Percentiles rank a stretch among this genome's conserved stretches.
Conservation (phyloP, 2,888 invertebrate species). For the Steinernema scapterisci region DNA sequence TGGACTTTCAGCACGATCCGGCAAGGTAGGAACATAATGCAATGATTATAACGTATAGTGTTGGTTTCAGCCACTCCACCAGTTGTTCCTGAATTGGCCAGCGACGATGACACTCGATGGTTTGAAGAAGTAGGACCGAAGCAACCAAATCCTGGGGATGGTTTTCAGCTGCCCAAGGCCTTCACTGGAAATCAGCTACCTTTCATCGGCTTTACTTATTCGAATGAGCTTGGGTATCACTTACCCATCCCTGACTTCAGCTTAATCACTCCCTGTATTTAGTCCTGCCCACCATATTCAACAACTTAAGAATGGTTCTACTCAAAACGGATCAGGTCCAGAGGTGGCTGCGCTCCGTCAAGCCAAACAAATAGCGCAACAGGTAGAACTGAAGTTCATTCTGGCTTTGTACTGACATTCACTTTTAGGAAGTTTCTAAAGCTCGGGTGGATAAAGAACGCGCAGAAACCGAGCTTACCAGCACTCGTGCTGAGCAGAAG, state of each 20-base stretch:
- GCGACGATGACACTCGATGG: conserved; percentile 97
- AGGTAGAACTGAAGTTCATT: too few species aligned
- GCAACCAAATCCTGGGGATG: conserved; percentile 77
- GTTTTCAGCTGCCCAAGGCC: conserved; percentile 92
- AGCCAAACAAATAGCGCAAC: conserved; percentile 4
- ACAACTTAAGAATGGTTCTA: neutral
- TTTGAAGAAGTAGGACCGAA: conserved; percentile 79
- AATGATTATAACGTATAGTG: conserved; percentile 15
- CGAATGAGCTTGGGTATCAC: conserved; percentile 74
- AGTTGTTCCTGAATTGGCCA: conserved; percentile 89
- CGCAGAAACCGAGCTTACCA: too few species aligned
- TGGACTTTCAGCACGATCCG: conserved; percentile 96
- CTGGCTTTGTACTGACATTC: too few species aligned
- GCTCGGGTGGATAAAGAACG: too few species aligned
- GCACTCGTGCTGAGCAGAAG: too few species aligned
- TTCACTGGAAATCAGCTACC: conserved; percentile 98
- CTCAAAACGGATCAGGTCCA: neutral
- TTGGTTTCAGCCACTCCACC: conserved; percentile 77
- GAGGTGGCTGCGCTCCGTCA: conserved; percentile 34
- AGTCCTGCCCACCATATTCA: conserved; percentile 5
- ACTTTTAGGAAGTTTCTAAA: too few species aligned
- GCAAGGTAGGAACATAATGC: conserved; percentile 74
- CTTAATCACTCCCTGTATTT: too few species aligned
- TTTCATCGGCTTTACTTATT: conserved; percentile 97
- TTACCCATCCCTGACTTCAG: too few species aligned